These are phyloP conservation scores for Neotoma lepida DNA, from an alignment of 2,113 vertebrate species.

Conservation along the genomic window DNA sequence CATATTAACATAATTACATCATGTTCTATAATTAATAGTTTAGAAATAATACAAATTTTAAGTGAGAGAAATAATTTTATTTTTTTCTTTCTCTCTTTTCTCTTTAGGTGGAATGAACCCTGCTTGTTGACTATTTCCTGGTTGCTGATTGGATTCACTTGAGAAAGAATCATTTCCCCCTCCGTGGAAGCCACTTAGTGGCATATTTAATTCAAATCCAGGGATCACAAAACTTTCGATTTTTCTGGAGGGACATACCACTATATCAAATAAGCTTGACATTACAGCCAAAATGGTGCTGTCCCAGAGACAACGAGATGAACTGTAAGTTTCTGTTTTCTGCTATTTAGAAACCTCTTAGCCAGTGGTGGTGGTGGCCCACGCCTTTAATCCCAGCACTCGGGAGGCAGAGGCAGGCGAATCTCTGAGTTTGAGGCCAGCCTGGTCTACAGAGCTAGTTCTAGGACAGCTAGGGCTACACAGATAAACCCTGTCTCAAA, in stretches of 20 bases:
- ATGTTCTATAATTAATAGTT: slow-evolving; percentile 17
- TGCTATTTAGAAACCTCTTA: not conserved
- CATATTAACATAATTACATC: slow-evolving; percentile 9
- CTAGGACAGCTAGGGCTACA: too few relatives aligned
- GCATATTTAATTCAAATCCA: slow-evolving; percentile 85
- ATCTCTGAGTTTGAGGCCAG: too few relatives aligned
- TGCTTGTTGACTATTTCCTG: slow-evolving; percentile 90
- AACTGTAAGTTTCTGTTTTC: slow-evolving; percentile 92
- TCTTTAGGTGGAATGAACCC: slow-evolving; percentile 94
- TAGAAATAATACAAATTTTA: slow-evolving; percentile 58
- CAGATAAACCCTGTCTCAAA: too few relatives aligned
- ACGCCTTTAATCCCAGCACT: too few relatives aligned
- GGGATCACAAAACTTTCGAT: slow-evolving; percentile 84
- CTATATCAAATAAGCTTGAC: slow-evolving; percentile 86
- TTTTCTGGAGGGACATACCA: slow-evolving; percentile 87
- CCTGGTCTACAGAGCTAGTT: too few relatives aligned
- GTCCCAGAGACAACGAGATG: slow-evolving; percentile 99
- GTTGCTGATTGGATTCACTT: slow-evolving; percentile 84
- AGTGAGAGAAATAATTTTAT: slow-evolving; percentile 57
- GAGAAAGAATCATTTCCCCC: slow-evolving; percentile 83
- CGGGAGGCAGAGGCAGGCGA: too few relatives aligned
- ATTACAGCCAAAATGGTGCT: slow-evolving; percentile 94
- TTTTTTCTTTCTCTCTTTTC: slow-evolving; percentile 47
- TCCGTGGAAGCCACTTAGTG: slow-evolving; percentile 84
- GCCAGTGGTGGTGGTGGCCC: too few relatives aligned